A percentile compares a stretch with the other conserved stretches of the same genome.
These are phyloP conservation scores for Tetranychus urticae DNA, from an alignment of 1,140 invertebrate genomes.

Conservation along the genomic window DNA sequence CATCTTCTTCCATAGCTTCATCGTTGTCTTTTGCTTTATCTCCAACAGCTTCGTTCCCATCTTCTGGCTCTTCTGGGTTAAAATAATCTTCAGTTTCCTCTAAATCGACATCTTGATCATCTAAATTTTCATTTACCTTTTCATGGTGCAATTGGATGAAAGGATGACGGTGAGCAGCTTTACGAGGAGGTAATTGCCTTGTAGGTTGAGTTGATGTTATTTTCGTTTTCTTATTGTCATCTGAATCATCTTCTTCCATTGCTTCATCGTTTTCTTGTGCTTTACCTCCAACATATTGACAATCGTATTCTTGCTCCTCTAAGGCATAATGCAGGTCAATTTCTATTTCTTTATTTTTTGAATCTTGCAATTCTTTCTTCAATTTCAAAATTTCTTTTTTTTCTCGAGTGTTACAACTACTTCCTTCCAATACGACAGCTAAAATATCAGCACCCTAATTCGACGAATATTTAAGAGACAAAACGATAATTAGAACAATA, in stretches of 20 bases:
- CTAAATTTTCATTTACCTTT: background rate
- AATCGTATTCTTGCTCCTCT: too few species aligned
- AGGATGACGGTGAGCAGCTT: background rate
- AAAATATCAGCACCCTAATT: conserved; percentile 64
- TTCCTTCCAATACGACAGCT: conserved; percentile 31
- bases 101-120: background rate
- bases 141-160: background rate
- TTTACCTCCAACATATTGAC: too few species aligned
- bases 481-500: background rate
- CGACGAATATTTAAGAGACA: too few species aligned
- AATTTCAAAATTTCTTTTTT: too few species aligned
- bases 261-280: too few species aligned
- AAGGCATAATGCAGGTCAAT: conserved; percentile 19
- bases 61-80: background rate
- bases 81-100: background rate
- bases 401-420: conserved; percentile 30
- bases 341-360: conserved; percentile 20
- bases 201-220: background rate
- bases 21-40: conserved; percentile 6
- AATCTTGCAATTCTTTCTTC: too few species aligned
- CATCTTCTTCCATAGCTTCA: background rate
- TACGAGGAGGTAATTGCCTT: background rate
- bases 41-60: background rate
- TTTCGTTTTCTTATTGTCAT: background rate
- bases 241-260: conserved; percentile 13